phyloP scores from a whole-genome alignment of 2,888 invertebrate genomes.

The Nemurella pictetii region DNA sequence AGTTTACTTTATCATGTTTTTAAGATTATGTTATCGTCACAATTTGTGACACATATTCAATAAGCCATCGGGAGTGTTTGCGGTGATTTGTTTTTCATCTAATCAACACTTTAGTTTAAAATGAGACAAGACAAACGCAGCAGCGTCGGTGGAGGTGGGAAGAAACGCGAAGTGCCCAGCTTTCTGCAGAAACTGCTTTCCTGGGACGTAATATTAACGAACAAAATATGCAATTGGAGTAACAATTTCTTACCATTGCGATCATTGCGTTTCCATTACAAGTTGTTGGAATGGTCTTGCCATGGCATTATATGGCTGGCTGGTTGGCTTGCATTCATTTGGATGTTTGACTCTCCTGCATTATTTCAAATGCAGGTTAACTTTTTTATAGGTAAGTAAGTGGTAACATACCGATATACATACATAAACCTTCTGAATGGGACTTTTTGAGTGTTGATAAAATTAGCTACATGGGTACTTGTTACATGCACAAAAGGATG shows the following conservation, averaged over 20 bases:
- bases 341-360: conserved; percentile 69
- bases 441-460: too few species aligned
- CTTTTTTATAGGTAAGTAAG: conserved; percentile 78
- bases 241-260: conserved; percentile 49
- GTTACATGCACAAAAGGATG: too few species aligned
- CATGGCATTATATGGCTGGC: conserved; percentile 88
- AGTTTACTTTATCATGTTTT: neutral
- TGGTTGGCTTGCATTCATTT: conserved; percentile 75
- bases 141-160: neutral
- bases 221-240: conserved; percentile 49
- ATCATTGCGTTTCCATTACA: conserved; percentile 54
- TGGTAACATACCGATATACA: too few species aligned
- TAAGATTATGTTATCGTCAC: neutral
- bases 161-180: conserved; percentile 18
- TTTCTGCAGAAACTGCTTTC: conserved; percentile 45
- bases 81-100: neutral
- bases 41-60: neutral
- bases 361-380: conserved; percentile 84
- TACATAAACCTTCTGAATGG: too few species aligned
- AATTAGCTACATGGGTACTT: too few species aligned
- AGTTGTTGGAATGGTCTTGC: conserved; percentile 69
- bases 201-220: conserved; percentile 51
- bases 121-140: neutral
- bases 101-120: neutral
- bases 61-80: neutral